These are phyloP conservation scores for Platanista minor DNA, from an alignment of 2,113 vertebrate genomes.

Conservation along the genomic window DNA sequence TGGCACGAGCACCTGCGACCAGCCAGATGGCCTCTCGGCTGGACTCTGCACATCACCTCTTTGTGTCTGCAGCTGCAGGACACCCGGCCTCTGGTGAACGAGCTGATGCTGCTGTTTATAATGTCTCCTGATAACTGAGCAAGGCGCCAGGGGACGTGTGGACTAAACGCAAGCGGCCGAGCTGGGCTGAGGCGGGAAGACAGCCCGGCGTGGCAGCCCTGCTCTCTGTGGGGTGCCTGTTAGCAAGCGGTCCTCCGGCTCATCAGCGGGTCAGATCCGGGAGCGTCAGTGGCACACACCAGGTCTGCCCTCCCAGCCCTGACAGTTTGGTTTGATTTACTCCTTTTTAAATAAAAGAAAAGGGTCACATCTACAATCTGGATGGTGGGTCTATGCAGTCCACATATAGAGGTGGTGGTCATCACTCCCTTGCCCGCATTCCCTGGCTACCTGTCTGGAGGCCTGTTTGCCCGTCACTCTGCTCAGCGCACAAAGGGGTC, in stretches of 20 bases:
- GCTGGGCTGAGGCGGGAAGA: rapidly evolving
- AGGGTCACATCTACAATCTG: rapidly evolving
- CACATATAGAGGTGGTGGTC: background rate
- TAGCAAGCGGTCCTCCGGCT: background rate
- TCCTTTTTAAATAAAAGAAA: background rate
- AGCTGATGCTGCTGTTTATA: background rate
- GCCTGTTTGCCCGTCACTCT: background rate
- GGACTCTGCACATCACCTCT: background rate
- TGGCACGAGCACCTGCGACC: background rate
- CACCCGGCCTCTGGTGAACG: background rate
- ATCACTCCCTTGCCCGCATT: rapidly evolving
- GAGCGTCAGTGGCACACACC: rapidly evolving
- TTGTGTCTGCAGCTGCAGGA: background rate
- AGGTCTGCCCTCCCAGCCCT: background rate
- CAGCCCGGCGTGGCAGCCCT: rapidly evolving
- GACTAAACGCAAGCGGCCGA: background rate
- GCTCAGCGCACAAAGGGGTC: rapidly evolving
- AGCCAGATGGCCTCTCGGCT: background rate
- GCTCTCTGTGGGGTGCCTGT: background rate
- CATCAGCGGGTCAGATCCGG: background rate
- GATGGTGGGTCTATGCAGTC: rapidly evolving
- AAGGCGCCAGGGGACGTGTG: rapidly evolving
- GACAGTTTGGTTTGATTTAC: background rate
- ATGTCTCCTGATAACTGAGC: background rate
- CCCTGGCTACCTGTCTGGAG: background rate